Evolutionary conservation across 2,113 vertebrate species (phyloP).

Genomic region (Callorhinus ursinus): DNA sequence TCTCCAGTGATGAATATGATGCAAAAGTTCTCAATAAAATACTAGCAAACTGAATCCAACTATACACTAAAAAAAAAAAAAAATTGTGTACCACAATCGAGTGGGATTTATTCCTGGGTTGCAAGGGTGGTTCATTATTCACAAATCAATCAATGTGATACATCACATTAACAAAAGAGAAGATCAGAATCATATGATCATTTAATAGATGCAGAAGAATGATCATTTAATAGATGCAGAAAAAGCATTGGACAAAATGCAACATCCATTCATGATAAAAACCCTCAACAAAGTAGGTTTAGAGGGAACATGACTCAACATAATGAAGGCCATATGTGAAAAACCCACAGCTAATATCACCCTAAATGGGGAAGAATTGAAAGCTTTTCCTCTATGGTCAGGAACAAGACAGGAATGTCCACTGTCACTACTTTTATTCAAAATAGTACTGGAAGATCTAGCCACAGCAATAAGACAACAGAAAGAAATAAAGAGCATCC

Average conservation of each 20-base stretch:
- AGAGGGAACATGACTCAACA: background rate
- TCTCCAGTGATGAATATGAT: background rate
- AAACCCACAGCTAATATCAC: background rate
- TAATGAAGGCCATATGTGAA: background rate
- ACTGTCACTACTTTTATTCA: background rate
- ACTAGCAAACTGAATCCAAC: background rate
- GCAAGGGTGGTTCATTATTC: background rate
- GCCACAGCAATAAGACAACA: background rate
- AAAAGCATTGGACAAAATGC: background rate
- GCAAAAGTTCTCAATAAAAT: background rate
- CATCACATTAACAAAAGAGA: background rate
- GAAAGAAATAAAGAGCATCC: too few species aligned
- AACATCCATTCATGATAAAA: background rate
- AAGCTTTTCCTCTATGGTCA: background rate
- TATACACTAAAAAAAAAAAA: background rate
- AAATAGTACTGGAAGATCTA: background rate
- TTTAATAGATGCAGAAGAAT: background rate
- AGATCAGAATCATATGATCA: background rate
- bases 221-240: background rate
- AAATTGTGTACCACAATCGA: background rate
- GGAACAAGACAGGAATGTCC: background rate
- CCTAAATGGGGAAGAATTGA: background rate
- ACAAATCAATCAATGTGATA: background rate
- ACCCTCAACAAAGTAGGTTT: background rate
- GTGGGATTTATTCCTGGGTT: background rate